Evolutionary conservation across 2,113 vertebrate genomes (phyloP), one percentile per base, ranked within the genome.

Genomic region (Aix galericulata): DNA sequence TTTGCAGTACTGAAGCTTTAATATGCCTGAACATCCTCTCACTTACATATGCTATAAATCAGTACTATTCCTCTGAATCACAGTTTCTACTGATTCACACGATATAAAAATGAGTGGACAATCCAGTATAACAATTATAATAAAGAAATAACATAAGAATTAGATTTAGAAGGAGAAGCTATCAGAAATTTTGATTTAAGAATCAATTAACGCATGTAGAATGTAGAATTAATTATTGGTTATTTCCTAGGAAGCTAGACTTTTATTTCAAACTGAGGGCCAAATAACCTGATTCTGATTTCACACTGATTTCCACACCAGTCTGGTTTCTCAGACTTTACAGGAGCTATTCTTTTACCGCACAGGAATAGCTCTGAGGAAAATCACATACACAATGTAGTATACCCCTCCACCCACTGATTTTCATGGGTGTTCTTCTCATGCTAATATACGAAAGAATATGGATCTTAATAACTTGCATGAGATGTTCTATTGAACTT

Each of bases 211-310:
- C 1, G 3, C 29, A 55, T 29, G 50, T 73, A 72, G 40, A 95
- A 90, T 63, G 60, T 88, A 73, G 73, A 95, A 76, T 93, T 96
- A 95, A 94, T 93, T 93, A 92, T 23, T 90, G 29, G 82, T 82
- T 94, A 92, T 84, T 94, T 96, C 92, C 69, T 84, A 84, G 40
- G 62, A 91, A 92, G 83, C 44, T 34, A 88, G 58, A 76, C 50
- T 94, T 93, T 82, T 76, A 78, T 82, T 96, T 90, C 78, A 96
- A 87, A 96, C 86, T 66, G 48, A 86, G 82, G 95, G 93, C 85
- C 93, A 96, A 96, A 95, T 81, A 95, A 91, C 67, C 88, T 58
- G 82, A 48, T 90, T 92, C 75, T 92, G 90, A 95, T 96, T 96
- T 97, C 93, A 97, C 92, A 96, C 73, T 0, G 14, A 92, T 96